Percentiles rank a stretch among this genome's conserved stretches.
Conservation (phyloP, 2,113 vertebrate species). For the Cairina moschata region DNA sequence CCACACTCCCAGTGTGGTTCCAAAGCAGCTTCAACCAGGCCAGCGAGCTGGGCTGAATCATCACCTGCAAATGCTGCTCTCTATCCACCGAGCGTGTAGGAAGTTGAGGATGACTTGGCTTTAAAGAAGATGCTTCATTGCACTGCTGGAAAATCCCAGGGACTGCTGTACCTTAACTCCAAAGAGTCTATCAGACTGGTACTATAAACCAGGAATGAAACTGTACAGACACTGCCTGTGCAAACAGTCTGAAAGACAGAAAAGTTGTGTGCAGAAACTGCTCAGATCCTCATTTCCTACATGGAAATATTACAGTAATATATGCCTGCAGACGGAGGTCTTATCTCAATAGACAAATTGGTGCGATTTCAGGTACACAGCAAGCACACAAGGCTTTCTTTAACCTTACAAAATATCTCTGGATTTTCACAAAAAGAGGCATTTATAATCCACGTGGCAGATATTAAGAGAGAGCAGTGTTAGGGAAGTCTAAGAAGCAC, state of each 20-base stretch:
- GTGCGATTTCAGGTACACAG: neutral
- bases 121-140: neutral
- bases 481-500: neutral
- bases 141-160: neutral
- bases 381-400: neutral
- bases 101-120: neutral
- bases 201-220: neutral
- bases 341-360: neutral
- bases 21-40: neutral
- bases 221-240: neutral
- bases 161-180: neutral
- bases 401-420: neutral
- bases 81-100: neutral
- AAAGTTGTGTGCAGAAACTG: neutral
- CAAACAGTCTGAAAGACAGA: neutral
- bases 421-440: neutral
- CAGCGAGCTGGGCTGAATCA: neutral
- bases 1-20: neutral
- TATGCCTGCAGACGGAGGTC: neutral
- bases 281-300: neutral
- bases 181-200: neutral
- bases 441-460: neutral
- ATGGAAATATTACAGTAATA: neutral
- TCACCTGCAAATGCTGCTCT: neutral
- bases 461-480: neutral